phyloP scores from a whole-genome alignment of 2,888 invertebrate species.

The Microctonus aethiopoides region DNA sequence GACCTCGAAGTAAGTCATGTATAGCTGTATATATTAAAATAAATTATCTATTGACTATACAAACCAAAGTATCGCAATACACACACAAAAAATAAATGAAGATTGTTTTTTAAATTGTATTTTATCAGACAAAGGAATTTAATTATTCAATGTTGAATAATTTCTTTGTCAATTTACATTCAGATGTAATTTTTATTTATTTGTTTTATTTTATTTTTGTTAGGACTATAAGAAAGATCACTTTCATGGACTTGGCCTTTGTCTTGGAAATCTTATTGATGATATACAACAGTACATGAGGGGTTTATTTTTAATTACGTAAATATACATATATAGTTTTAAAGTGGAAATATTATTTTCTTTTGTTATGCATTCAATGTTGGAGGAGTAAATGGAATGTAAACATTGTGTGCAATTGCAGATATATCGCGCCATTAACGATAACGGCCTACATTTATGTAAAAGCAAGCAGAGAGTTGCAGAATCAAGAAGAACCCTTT shows the following conservation, averaged over 20 bases:
- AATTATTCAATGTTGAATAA: background rate
- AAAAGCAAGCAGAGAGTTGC: conserved; percentile 74
- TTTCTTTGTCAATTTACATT: background rate
- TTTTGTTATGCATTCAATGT: background rate
- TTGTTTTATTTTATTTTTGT: conserved; percentile 43
- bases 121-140: no score
- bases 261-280: conserved; percentile 74
- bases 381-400: background rate
- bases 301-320: conserved; percentile 74
- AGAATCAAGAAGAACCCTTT: conserved; percentile 69
- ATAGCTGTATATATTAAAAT: no score
- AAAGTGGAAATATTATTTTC: background rate
- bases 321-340: conserved; percentile 61
- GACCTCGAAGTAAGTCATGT: conserved; percentile 77
- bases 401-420: conserved; percentile 51
- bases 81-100: no score
- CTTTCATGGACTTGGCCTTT: conserved; percentile 73
- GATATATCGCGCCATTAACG: conserved; percentile 72
- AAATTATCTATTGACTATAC: no score
- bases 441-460: conserved; percentile 75
- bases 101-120: no score
- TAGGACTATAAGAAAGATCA: conserved; percentile 69
- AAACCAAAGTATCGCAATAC: no score
- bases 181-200: background rate
- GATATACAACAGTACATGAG: conserved; percentile 77